Base-by-base conservation (phyloP, 2,113 vertebrate species). In the Struthidea cinerea region DNA sequence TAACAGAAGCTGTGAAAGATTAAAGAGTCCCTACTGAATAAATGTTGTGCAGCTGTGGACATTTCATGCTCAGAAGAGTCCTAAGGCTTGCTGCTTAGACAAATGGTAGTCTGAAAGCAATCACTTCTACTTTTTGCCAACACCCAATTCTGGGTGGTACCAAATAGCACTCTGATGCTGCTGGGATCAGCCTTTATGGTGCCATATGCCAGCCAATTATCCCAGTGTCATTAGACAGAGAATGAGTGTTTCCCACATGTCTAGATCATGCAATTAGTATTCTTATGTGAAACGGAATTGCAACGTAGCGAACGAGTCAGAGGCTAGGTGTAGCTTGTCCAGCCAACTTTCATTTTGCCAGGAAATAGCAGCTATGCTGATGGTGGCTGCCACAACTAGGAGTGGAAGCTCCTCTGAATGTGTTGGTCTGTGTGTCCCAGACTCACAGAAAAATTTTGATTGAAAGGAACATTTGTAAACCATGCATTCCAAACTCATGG, bases 171-270 rank as follows among this genome's bases (percentile, higher is more conserved):
- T 93, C 68, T 60, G 74, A 89, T 70, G 77, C 69, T 94, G 71
- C 39, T 0, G 37, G 73, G 64, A 92, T 90, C 80, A 74, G 86
- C 60, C 76, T 92, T 70, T 84, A 52, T 57, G 83, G 42, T 86
- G 76, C 76, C 93, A 89, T 91, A 92, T 93, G 93, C 89, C 68
- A 84, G 89, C 60, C 44, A 90, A 92, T 92, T 96, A 93, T 90
- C 47, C 79, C 35, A 49, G 56, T 78, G 60, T 88, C 69, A 89
- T 95, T 94, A 89, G 93, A 64, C 60, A 84, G 52, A 81, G 75
- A 92, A 67, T 64, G 64, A 83, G 80, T 84, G 73, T 92, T 95
- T 96, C 56, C 71, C 80, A 87, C 69, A 32, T 92, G 52, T 79
- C 50, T 80, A 47, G 60, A 78, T 94, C 84, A 75, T 52, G 74